Evolutionary conservation across 2,888 invertebrate genomes (phyloP), one percentile per base, ranked within the genome.

Genomic region (Stenodera caucasica): DNA sequence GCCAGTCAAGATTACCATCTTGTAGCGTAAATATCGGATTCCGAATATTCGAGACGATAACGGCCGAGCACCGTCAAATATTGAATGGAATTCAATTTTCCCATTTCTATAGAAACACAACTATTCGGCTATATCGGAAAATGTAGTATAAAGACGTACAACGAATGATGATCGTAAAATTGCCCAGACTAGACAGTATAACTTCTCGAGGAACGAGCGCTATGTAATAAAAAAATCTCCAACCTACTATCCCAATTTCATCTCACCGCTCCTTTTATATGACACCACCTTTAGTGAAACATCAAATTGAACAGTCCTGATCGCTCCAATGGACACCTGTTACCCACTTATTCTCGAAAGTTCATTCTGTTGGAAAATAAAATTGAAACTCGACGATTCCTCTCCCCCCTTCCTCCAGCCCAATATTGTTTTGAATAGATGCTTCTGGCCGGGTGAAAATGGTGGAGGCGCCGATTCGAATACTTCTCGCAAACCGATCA

Each of bases 291-390:
- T 45, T 23, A 45, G 12, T n/a, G 23, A 45, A 23, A 45, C 45
- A 45, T 45, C 45, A 45, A 45, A 45, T 23, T 21, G 21, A 45
- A 23, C 21, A 45, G 12, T 12, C 45, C 6, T 21, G 45, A 45
- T 45, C 45, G 23, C 45, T 45, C n/a, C 45, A 45, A 23, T 45
- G n/a, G 45, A 45, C 45, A 45, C 45, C 45, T 45, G 45, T 45
- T 45, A 45, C 21, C 21, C 40, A 11, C 40, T 18, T 18, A 40
- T 18, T 40, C 18, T 11, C 37, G 18, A 45, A 45, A 45, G 45
- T 45, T 21, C 4, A n/a, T 23, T 21, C 9, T 45, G 45, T 6
- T 23, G n/a, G 11, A 45, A 23, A 11, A 9, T 4, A 2, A 45
- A 12, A 23, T 45, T 23, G 45, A 23, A 12, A n/a, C 6, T 18